phyloP scores from a whole-genome alignment of 2,113 vertebrate species.

The Chelonoidis abingdonii region DNA sequence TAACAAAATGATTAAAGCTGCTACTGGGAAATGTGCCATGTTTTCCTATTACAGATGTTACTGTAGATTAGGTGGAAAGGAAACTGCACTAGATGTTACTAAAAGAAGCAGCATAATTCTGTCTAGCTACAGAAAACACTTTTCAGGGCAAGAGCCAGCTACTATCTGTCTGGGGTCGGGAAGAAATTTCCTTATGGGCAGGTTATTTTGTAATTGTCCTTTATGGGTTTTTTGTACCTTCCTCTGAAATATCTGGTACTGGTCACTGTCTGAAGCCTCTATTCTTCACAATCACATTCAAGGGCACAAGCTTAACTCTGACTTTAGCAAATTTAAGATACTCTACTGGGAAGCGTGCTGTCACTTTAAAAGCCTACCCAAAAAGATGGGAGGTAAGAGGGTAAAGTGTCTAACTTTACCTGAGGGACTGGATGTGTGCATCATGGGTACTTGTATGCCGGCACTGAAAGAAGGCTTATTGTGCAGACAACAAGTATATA shows the following conservation, averaged over 20 bases:
- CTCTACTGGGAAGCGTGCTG: neutral
- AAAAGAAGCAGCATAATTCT: neutral
- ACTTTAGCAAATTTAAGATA: neutral
- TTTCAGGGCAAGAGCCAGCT: neutral
- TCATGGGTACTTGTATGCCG: neutral
- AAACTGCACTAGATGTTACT: conserved; percentile 24
- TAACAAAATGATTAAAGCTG: conserved; percentile 13
- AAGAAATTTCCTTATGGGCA: neutral
- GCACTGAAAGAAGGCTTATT: neutral
- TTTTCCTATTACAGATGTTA: conserved; percentile 59
- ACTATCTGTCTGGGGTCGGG: neutral
- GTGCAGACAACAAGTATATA: neutral
- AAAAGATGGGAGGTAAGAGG: neutral
- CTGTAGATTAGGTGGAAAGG: conserved; percentile 58
- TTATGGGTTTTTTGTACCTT: neutral
- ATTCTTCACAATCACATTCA: neutral
- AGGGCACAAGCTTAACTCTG: neutral
- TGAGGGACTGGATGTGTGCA: neutral
- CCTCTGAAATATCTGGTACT: neutral
- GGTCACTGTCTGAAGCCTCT: neutral
- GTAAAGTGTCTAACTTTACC: neutral
- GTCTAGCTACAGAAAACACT: neutral
- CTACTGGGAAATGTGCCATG: conserved; percentile 44
- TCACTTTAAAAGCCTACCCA: neutral
- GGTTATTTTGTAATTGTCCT: neutral